phyloP scores from a whole-genome alignment of 2,888 invertebrate species.

The Himalopsyche anomala region DNA sequence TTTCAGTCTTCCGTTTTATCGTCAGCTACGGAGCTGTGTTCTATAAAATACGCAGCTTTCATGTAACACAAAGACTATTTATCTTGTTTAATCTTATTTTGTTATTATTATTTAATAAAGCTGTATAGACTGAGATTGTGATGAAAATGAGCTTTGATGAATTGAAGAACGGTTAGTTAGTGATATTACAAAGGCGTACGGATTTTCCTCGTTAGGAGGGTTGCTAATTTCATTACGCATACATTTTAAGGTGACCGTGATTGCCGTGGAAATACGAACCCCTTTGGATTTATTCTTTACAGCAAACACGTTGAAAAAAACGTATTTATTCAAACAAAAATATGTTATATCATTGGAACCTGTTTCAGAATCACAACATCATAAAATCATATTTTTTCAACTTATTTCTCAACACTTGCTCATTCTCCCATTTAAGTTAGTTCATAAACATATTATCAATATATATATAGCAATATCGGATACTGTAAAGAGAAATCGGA shows the following conservation, averaged over 20 bases:
- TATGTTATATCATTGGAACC: too few species aligned
- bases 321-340: too few species aligned
- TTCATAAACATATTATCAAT: too few species aligned
- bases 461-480: too few species aligned
- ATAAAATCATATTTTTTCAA: too few species aligned
- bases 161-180: conserved; percentile 34
- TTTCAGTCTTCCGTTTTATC: too few species aligned
- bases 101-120: conserved; percentile 31
- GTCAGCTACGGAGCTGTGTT: neutral
- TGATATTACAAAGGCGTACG: conserved; percentile 5
- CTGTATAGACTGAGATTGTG: conserved; percentile 11
- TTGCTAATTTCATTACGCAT: conserved; percentile 12
- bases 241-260: conserved; percentile 11
- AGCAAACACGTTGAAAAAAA: too few species aligned
- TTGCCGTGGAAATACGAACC: neutral
- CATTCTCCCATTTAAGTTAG: too few species aligned
- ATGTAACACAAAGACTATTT: neutral
- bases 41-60: neutral
- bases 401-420: too few species aligned
- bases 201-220: conserved; percentile 8
- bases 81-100: conserved; percentile 14
- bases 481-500: too few species aligned
- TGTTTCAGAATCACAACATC: too few species aligned
- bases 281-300: too few species aligned
- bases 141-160: conserved; percentile 34